phyloP scores from a whole-genome alignment of 2,113 vertebrate species.

The Myrmecobius fasciatus region DNA sequence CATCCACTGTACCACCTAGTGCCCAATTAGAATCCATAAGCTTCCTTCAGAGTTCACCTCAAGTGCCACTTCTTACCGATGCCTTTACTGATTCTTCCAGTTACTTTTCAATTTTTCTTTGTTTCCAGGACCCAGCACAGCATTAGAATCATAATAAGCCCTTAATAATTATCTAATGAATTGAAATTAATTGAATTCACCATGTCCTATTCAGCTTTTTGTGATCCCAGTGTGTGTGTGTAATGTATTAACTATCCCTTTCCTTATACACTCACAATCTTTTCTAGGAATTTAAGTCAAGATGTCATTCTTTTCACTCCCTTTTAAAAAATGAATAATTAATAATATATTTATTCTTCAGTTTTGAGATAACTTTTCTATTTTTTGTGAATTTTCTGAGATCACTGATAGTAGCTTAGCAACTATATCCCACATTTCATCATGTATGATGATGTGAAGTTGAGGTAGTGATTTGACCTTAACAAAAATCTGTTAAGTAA shows the following conservation, averaged over 20 bases:
- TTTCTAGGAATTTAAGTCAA: not conserved
- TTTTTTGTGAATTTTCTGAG: not conserved
- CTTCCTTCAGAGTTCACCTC: not conserved
- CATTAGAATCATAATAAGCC: not conserved
- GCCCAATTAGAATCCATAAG: not conserved
- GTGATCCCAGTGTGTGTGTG: not conserved
- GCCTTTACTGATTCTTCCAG: too few relatives aligned
- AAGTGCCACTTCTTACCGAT: too few relatives aligned
- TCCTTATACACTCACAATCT: not conserved
- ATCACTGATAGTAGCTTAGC: not conserved
- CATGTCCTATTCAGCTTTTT: not conserved
- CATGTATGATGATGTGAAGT: not conserved
- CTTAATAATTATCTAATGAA: not conserved
- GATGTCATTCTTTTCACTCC: not conserved
- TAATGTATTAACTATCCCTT: not conserved
- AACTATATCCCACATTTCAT: not conserved
- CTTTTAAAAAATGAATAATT: not conserved
- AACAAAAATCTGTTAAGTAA: not conserved
- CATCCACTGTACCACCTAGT: not conserved
- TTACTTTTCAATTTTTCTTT: not conserved
- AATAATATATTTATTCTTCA: not conserved
- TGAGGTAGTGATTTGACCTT: not conserved
- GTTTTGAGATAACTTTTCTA: not conserved
- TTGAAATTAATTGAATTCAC: not conserved
- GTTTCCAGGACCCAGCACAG: not conserved